These are phyloP conservation scores for Crotalus horridus DNA, from an alignment of 2,113 vertebrate genomes.

Conservation along the genomic window DNA sequence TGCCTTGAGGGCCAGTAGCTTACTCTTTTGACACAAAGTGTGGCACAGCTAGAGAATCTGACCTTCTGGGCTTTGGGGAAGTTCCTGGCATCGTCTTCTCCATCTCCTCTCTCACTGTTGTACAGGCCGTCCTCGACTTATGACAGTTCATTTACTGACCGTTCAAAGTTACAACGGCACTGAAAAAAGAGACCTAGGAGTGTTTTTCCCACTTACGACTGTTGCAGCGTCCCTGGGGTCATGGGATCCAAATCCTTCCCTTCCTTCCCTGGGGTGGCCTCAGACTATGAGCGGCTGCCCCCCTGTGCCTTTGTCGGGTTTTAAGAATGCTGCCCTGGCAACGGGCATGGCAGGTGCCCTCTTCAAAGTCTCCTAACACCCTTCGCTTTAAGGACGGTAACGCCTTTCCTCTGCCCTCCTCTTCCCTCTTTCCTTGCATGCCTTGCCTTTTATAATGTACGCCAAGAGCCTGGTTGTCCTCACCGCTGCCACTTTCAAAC, in stretches of 20 bases:
- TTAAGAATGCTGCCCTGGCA: too few relatives aligned
- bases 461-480: background rate
- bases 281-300: background rate
- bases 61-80: background rate
- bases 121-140: too few relatives aligned
- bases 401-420: background rate
- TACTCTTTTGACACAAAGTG: background rate
- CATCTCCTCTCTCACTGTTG: accelerated
- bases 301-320: too few relatives aligned
- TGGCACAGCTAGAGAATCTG: background rate
- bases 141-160: too few relatives aligned
- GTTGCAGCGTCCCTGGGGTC: too few relatives aligned
- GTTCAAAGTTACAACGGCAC: too few relatives aligned
- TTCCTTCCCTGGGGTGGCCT: too few relatives aligned
- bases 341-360: too few relatives aligned
- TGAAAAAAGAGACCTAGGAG: too few relatives aligned
- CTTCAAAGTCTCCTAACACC: too few relatives aligned
- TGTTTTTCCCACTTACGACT: too few relatives aligned
- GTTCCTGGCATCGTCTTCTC: background rate
- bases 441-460: background rate
- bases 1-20: background rate
- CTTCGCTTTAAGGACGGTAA: background rate
- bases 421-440: background rate
- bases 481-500: background rate
- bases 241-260: too few relatives aligned